Conservation (phyloP, 53 echinoderm and acorn worm species). For the Zoroaster sp. region DNA sequence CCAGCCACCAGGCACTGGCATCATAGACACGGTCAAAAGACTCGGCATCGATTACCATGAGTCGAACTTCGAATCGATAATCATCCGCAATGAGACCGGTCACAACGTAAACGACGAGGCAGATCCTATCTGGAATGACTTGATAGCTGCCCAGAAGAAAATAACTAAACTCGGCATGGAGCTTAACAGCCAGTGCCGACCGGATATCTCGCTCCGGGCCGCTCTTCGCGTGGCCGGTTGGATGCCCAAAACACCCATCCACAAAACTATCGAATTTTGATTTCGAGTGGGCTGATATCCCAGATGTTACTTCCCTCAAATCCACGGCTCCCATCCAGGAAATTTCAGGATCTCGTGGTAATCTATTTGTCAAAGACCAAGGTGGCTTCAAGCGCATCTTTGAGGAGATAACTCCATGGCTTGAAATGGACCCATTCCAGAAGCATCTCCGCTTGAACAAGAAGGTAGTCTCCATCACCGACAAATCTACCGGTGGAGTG, state of each 20-base stretch:
- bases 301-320: conserved; percentile 26
- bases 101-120: conserved; percentile 5
- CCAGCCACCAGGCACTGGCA: conserved; percentile 21
- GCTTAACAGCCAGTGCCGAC: neutral
- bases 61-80: neutral
- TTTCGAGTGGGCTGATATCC: conserved; percentile 49
- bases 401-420: conserved; percentile 12
- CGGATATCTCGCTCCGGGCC: too few species aligned
- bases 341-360: neutral
- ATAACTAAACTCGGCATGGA: neutral
- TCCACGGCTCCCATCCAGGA: conserved; percentile 18
- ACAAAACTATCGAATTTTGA: too few species aligned
- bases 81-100: too few species aligned
- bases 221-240: too few species aligned
- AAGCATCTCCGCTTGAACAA: conserved; percentile 33
- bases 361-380: conserved; percentile 22
- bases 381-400: conserved; percentile 49
- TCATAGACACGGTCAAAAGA: too few species aligned
- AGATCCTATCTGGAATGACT: neutral
- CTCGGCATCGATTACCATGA: neutral
- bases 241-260: too few species aligned
- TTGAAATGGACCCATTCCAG: too few species aligned
- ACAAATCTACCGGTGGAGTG: neutral
- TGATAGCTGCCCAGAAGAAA: conserved; percentile 10
- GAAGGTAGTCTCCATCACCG: neutral